Evolutionary conservation across 2,113 vertebrate genomes (phyloP), one percentile per base, ranked within the genome.

Genomic region (Platycercus adscitus): DNA sequence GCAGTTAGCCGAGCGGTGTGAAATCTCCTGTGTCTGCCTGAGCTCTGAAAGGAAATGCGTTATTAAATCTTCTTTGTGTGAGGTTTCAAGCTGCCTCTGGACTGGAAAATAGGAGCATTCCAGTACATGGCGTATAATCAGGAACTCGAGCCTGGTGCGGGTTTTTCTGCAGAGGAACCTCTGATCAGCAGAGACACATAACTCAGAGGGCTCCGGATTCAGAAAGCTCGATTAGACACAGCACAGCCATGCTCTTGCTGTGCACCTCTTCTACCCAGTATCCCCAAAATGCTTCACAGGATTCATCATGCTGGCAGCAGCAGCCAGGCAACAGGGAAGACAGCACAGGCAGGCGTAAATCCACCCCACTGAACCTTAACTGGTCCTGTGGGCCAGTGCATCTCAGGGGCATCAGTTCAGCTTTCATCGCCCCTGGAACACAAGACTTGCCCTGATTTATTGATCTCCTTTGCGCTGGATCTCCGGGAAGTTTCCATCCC

Each of bases 61-160:
- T 97, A 95, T 96, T 93, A 96, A 97, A 96, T 96, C 92, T 93
- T 93, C 88, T 91, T 95, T 86, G 90, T 94, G 61, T 86, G 86
- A 91, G 91, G 95, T 93, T 93, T 96, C 95, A 87, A 84, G 73
- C 77, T 94, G 90, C 86, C 93, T 95, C 92, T 96, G 92, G 73
- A 92, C 83, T 95, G 88, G 95, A 94, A 95, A 96, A 95, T 91
- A 82, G 91, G 83, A 79, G 93, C 86, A 89, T 93, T 95, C 86
- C 83, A 86, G 91, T 82, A 49, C 68, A 52, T 76, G 73, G 91
- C 81, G 81, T 55, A 70, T 68, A 61, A 95, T 75, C 88, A 93
- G 91, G 47, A 86, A 43, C 69, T 75, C 72, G 81, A 96, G 83
- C 37, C 56, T 72, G 87, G 66, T 31, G 65, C 41, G 28, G 73